Base-by-base conservation (phyloP, 1,140 invertebrate species). In the Drosophila chauvacae region DNA sequence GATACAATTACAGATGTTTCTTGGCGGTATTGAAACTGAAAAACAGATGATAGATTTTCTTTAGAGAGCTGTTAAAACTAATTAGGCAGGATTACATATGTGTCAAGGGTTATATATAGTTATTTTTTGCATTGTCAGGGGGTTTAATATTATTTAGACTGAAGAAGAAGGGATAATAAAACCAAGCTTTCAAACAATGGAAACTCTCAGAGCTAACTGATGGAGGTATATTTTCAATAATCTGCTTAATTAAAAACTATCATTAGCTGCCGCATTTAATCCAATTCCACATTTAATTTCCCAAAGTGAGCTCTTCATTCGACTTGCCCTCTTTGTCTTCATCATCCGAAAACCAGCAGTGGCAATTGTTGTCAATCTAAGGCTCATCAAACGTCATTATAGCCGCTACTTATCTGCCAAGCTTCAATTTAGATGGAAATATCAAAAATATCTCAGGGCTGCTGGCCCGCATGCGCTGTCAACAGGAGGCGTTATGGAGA, bases 401-500 rank as follows among this genome's bases (percentile, higher is more conserved):
- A 48, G 45, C 37, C n/a, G 53, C 62, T 47, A 64, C 48, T 68
- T 68, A 62, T 33, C 11, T 26, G 39, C 41, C 35, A 60, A 33
- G 47, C 65, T 33, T 50, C 41, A 51, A 72, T 64, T 39, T 20
- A 33, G 47, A 20, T n/a, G 70, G 47, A 65, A 50, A 37, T 61
- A 55, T 55, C 53, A 35, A 16, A 16, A 14, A 33, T 20, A 53
- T 53, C 23, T 62, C 48, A 47, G 28, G 44, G 37, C 26, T 37
- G 57, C 7, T 55, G 51, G 53, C 84, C 84, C 85, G 84, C 85
- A 88, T 88, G 85, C 60, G 72, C 84, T 87, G 84, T 87, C 83
- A 87, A 35, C 84, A 48, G 59, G 39, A 55, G 66, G 62, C 62
- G 30, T 63, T 59, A 62, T 50, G 51, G 48, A 60, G 68, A 56